These are phyloP conservation scores for Papilio dardanus DNA, from an alignment of 1,140 invertebrate species.

Conservation along the genomic window DNA sequence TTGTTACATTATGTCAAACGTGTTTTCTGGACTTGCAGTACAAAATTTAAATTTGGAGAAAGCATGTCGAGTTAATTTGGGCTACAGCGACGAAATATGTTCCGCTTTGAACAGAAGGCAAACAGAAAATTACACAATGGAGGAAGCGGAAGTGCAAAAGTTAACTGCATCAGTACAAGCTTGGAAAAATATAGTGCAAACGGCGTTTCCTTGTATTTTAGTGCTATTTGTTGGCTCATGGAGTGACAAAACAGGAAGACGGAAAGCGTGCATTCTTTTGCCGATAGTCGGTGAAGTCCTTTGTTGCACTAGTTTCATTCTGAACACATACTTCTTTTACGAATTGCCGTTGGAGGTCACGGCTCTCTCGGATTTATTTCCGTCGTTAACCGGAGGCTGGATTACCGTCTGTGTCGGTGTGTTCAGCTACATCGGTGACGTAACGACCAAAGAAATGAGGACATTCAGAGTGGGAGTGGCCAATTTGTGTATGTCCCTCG, in stretches of 20 bases:
- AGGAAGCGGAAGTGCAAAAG: constrained; percentile 82
- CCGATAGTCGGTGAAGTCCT: constrained; percentile 82
- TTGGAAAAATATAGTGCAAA: constrained; percentile 83
- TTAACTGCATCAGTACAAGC: constrained; percentile 83
- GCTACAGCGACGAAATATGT: constrained; percentile 82
- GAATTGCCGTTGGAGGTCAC: constrained; percentile 80
- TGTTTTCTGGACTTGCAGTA: constrained; percentile 82
- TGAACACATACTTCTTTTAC: constrained; percentile 83
- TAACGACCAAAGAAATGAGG: constrained; percentile 83
- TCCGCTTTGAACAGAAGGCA: constrained; percentile 81
- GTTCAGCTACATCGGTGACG: constrained; percentile 84
- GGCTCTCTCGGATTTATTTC: constrained; percentile 82
- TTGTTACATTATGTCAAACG: constrained; percentile 83
- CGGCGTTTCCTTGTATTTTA: constrained; percentile 82
- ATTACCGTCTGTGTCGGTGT: constrained; percentile 83
- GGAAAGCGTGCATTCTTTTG: constrained; percentile 84
- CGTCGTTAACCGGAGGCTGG: constrained; percentile 83
- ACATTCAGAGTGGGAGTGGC: constrained; percentile 83
- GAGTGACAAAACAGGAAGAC: constrained; percentile 83
- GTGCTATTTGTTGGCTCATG: constrained; percentile 84
- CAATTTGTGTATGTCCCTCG: constrained; percentile 82
- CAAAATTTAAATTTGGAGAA: constrained; percentile 85
- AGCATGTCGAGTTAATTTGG: constrained; percentile 84
- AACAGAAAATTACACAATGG: constrained; percentile 76
- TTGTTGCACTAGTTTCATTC: constrained; percentile 78